A percentile compares a stretch with the other conserved stretches of the same genome.
Conservation (phyloP, 1,140 invertebrate species). For the Leptinotarsa lineolata region DNA sequence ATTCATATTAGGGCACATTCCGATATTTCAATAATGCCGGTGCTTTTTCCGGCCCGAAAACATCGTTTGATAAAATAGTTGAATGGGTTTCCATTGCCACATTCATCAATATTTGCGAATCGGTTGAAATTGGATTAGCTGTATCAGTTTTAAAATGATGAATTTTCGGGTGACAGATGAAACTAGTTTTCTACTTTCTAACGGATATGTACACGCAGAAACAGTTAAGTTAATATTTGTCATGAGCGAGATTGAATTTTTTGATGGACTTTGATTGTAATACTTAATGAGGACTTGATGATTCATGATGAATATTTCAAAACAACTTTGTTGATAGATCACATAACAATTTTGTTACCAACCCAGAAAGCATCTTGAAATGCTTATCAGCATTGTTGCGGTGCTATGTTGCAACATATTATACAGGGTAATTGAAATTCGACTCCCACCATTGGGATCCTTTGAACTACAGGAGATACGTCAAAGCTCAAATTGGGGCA, state of each 20-base stretch:
- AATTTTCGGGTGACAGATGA: neutral
- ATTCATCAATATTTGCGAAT: constrained; percentile 15
- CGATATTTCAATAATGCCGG: neutral
- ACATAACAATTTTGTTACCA: too few species aligned
- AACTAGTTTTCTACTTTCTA: neutral
- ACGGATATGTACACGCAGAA: too few species aligned
- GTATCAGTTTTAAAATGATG: neutral
- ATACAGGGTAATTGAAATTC: too few species aligned
- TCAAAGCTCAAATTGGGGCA: too few species aligned
- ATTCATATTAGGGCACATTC: neutral
- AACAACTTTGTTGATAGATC: too few species aligned
- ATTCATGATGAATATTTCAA: neutral
- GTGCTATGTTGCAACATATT: too few species aligned
- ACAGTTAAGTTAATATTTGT: too few species aligned
- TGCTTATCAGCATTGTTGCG: too few species aligned
- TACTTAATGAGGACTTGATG: neutral
- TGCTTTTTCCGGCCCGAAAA: neutral
- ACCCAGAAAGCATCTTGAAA: too few species aligned
- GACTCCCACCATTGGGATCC: too few species aligned
- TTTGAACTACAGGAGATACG: too few species aligned
- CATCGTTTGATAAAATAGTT: neutral
- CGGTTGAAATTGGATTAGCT: constrained; percentile 1
- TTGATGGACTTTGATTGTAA: neutral
- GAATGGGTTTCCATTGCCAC: neutral
- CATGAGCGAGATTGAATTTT: too few species aligned